phyloP scores from a whole-genome alignment of 2,113 vertebrate species.

The Gorsachius goisagi region DNA sequence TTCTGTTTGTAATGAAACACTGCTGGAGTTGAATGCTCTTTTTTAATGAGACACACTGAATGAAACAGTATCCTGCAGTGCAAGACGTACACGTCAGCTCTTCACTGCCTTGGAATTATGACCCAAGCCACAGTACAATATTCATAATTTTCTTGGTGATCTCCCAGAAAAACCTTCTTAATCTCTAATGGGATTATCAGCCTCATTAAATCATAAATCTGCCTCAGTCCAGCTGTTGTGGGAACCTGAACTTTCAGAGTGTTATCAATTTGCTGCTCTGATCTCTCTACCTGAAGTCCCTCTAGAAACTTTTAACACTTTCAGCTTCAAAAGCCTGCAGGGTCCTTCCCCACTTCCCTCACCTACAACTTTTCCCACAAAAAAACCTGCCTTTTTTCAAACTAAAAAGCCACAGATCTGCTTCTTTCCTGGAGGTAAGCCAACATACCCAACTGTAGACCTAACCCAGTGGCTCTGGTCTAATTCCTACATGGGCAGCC shows the following conservation, averaged over 20 bases:
- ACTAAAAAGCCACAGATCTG: background rate
- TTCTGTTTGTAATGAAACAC: slow-evolving; percentile 22
- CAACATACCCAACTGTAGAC: background rate
- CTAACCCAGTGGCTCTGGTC: background rate
- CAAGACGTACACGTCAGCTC: slow-evolving; percentile 18
- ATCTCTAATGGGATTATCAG: slow-evolving; percentile 59
- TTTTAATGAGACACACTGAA: slow-evolving; percentile 51
- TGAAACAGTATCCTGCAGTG: slow-evolving; percentile 1
- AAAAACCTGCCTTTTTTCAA: background rate
- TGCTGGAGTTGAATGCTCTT: background rate
- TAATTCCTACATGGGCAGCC: background rate
- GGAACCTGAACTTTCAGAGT: slow-evolving; percentile 40
- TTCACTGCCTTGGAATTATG: background rate
- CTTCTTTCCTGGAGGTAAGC: background rate
- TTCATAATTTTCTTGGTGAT: slow-evolving; percentile 28
- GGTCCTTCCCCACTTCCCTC: background rate
- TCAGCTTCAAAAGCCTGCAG: background rate
- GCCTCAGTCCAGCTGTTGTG: slow-evolving; percentile 37
- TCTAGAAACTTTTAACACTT: background rate
- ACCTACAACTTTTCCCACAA: background rate
- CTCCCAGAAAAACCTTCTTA: slow-evolving; percentile 47
- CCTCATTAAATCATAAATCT: slow-evolving; percentile 39
- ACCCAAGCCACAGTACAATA: slow-evolving; percentile 13
- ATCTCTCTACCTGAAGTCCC: background rate
- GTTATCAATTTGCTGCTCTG: background rate